These are phyloP conservation scores for Meteorus cinctellus DNA, from an alignment of 2,888 invertebrate species.

Conservation along the genomic window DNA sequence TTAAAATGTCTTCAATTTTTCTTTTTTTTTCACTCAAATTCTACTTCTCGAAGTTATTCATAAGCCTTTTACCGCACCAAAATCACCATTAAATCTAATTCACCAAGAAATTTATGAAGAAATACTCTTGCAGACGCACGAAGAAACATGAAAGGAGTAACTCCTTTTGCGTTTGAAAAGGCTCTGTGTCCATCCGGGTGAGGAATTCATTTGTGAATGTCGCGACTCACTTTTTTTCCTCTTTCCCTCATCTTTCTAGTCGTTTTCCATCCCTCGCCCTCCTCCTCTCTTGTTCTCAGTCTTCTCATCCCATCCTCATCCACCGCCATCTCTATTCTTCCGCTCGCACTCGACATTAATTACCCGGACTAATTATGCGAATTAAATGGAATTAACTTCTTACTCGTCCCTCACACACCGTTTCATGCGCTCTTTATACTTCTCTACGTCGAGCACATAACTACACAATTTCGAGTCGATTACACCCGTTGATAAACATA, in stretches of 20 bases:
- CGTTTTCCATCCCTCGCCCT: neutral
- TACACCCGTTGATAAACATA: neutral
- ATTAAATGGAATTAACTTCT: slow-evolving; percentile 69
- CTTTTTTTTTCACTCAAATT: slow-evolving; percentile 4
- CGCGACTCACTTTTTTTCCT: neutral
- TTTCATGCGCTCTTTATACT: slow-evolving; percentile 13
- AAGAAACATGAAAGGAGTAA: slow-evolving; percentile 27
- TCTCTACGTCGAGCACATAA: slow-evolving; percentile 14
- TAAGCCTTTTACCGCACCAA: slow-evolving; percentile 15
- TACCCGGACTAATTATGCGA: slow-evolving; percentile 68
- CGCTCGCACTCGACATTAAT: slow-evolving; percentile 59
- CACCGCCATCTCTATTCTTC: neutral
- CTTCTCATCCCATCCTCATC: neutral
- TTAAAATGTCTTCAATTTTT: neutral
- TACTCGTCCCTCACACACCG: slow-evolving; percentile 47
- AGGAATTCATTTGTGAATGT: slow-evolving; percentile 29
- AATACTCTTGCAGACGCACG: slow-evolving; percentile 31
- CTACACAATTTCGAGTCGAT: neutral
- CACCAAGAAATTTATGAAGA: slow-evolving; percentile 27
- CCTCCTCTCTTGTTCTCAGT: slow-evolving; percentile 21
- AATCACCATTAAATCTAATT: slow-evolving; percentile 32
- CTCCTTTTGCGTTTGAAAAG: slow-evolving; percentile 33
- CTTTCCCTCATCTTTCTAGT: neutral
- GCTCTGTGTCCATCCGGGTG: slow-evolving; percentile 9
- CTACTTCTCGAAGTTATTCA: slow-evolving; percentile 11